Percentiles rank a stretch among this genome's conserved stretches.
Conservation (phyloP, 2,888 invertebrate species). For the Ichneumoninae sp. region DNA sequence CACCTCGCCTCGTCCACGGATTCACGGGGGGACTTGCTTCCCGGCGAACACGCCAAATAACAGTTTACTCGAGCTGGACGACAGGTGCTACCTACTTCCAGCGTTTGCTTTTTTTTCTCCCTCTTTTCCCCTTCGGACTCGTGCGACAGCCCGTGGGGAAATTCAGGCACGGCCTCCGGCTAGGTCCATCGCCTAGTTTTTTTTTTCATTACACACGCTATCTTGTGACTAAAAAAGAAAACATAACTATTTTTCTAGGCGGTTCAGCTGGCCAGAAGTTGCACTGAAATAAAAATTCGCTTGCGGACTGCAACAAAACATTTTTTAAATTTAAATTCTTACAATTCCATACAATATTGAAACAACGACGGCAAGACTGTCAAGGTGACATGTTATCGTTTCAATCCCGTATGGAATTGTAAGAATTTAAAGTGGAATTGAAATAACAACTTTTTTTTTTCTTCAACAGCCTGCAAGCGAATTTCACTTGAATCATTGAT, state of each 20-base stretch:
- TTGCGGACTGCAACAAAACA: no score
- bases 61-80: conserved; percentile 34
- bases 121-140: neutral
- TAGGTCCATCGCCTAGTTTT: neutral
- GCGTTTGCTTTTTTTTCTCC: neutral
- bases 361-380: no score
- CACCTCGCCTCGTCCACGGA: conserved; percentile 13
- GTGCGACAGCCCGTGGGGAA: neutral
- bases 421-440: no score
- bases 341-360: no score
- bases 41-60: conserved; percentile 42
- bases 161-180: neutral
- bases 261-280: neutral
- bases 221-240: neutral
- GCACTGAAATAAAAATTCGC: no score
- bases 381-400: no score
- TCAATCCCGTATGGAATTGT: no score
- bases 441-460: no score
- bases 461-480: no score
- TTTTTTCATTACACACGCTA: neutral
- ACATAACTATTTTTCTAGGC: neutral
- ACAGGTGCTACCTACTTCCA: conserved; percentile 42
- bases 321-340: no score
- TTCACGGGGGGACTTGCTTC: conserved; percentile 31
- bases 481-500: no score